Percentiles rank a stretch among this genome's conserved stretches.
These are phyloP conservation scores for Tanypteryx hageni DNA, from an alignment of 2,888 invertebrate species.

Conservation along the genomic window DNA sequence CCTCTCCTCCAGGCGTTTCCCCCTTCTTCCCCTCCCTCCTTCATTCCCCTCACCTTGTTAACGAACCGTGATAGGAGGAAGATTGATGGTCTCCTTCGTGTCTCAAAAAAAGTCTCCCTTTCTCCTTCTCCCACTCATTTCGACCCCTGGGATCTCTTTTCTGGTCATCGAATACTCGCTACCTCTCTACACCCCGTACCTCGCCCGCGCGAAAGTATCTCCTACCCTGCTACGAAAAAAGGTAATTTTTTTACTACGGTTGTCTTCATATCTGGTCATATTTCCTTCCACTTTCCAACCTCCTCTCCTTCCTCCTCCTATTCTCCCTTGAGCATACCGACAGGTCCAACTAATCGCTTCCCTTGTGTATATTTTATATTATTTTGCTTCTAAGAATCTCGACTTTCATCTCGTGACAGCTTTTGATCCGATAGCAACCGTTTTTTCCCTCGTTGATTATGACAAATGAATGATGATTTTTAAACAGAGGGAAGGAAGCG, in stretches of 20 bases:
- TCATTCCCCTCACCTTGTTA: slow-evolving; percentile 4
- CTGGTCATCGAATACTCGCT: no score
- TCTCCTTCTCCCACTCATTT: background rate
- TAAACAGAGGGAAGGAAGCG: background rate
- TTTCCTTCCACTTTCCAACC: slow-evolving; percentile 5
- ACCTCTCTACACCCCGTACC: no score
- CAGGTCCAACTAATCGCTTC: background rate
- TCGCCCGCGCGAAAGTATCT: no score
- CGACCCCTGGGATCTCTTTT: background rate
- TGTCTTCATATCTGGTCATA: background rate
- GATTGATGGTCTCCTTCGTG: slow-evolving; percentile 2
- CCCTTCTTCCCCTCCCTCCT: background rate
- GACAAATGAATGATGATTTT: slow-evolving; percentile 14
- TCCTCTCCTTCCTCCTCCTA: background rate
- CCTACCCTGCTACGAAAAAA: no score
- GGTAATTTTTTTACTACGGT: background rate
- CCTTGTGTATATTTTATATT: background rate
- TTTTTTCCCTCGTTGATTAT: background rate
- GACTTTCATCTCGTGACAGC: slow-evolving; percentile 4
- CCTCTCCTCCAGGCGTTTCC: background rate
- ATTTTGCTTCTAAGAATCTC: background rate
- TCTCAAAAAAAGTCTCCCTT: background rate
- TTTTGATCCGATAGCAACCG: background rate
- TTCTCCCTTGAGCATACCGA: background rate
- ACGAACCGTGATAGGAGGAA: slow-evolving; percentile 29